Percentiles rank a stretch among this genome's conserved stretches.
Conservation (phyloP, 1,140 invertebrate genomes). For the Bombus haemorrhoidalis region DNA sequence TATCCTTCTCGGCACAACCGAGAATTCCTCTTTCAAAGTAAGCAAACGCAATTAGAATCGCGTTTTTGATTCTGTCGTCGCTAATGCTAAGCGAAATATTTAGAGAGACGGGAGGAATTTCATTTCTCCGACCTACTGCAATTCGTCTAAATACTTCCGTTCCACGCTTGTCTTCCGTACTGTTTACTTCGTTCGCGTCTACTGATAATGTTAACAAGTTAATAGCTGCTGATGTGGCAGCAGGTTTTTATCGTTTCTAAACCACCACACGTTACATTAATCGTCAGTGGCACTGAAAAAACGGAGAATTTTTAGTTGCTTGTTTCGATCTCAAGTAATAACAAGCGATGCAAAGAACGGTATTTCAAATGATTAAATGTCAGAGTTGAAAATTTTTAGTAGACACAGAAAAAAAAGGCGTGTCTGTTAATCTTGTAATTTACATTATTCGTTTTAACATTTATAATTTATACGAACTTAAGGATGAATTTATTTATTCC, state of each 20-base stretch:
- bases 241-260: neutral
- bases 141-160: neutral
- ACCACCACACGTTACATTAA: neutral
- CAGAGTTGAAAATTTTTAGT: neutral
- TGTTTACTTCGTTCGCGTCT: neutral
- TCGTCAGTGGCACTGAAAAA: neutral
- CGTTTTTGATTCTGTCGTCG: constrained; percentile 44
- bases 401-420: neutral
- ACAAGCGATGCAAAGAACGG: too few species aligned
- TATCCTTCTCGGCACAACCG: neutral
- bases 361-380: too few species aligned
- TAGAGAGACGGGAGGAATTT: constrained; percentile 19
- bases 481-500: too few species aligned
- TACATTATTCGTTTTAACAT: neutral
- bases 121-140: neutral
- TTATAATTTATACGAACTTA: neutral
- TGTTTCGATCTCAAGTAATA: neutral
- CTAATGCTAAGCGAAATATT: constrained; percentile 40
- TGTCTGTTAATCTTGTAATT: neutral
- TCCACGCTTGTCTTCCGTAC: neutral
- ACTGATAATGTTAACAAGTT: neutral
- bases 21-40: neutral
- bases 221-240: neutral
- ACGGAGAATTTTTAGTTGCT: neutral
- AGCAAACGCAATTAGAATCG: constrained; percentile 34